Conservation (phyloP, 2,113 vertebrate species). For the Procavia capensis region DNA sequence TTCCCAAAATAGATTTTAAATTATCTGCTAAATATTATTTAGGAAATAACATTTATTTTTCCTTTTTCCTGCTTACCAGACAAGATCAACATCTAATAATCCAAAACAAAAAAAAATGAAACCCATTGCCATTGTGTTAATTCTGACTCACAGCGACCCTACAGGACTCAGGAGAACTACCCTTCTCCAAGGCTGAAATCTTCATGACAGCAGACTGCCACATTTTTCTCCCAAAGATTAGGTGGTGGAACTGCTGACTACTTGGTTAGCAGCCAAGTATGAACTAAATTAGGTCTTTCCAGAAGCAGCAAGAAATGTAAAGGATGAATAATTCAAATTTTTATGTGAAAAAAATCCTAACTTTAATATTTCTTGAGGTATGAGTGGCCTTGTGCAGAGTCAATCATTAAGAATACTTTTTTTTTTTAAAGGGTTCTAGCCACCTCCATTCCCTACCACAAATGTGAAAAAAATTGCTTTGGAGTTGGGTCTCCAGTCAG, state of each 20-base stretch:
- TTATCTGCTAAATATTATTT: conserved; percentile 6
- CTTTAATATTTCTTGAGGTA: conserved; percentile 38
- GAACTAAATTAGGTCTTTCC: background rate
- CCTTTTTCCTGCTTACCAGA: background rate
- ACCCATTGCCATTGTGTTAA: background rate
- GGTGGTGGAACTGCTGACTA: background rate
- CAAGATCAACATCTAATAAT: background rate
- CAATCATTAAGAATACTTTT: background rate
- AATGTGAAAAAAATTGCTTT: background rate
- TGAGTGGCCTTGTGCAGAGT: background rate
- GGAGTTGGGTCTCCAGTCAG: background rate
- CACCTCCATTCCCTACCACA: background rate
- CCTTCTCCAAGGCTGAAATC: background rate
- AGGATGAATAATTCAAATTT: conserved; percentile 13
- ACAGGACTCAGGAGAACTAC: too few species aligned
- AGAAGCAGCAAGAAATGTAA: conserved; percentile 21
- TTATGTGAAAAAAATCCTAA: background rate
- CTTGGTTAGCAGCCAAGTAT: background rate
- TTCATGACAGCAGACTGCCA: background rate
- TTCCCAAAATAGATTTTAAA: background rate
- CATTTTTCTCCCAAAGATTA: background rate
- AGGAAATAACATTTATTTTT: too few species aligned
- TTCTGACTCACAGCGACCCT: background rate
- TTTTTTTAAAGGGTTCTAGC: background rate
- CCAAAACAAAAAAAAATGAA: background rate